These are phyloP conservation scores for Nemotelus nigrinus DNA, from an alignment of 2,888 invertebrate genomes.

Conservation along the genomic window DNA sequence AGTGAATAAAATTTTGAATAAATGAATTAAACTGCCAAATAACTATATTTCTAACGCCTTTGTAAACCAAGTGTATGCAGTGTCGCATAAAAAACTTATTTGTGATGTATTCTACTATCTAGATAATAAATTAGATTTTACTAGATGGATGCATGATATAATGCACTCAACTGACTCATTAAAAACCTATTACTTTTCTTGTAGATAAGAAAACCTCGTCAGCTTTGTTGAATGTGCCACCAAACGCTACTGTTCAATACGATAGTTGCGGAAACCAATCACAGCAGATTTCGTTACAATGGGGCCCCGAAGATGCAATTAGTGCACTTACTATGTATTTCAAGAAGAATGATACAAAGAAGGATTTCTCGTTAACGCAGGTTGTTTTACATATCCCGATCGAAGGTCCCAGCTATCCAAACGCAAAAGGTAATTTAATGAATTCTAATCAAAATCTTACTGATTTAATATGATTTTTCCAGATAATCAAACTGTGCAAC, in stretches of 20 bases:
- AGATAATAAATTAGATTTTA: no score
- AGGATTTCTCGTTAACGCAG: slow-evolving; percentile 57
- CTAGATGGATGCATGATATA: no score
- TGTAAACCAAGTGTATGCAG: no score
- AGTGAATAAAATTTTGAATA: no score
- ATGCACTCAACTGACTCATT: no score
- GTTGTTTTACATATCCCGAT: slow-evolving; percentile 58
- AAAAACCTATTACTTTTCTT: slow-evolving; percentile 48
- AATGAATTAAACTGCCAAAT: no score
- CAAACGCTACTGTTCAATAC: slow-evolving; percentile 59
- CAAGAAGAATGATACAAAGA: slow-evolving; percentile 59
- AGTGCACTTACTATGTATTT: slow-evolving; percentile 64
- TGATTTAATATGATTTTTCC: slow-evolving; percentile 2
- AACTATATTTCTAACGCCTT: no score
- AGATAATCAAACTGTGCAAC: slow-evolving; percentile 63
- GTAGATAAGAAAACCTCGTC: slow-evolving; percentile 57
- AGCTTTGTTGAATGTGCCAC: slow-evolving; percentile 65
- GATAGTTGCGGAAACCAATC: slow-evolving; percentile 65
- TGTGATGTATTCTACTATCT: no score
- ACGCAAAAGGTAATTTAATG: slow-evolving; percentile 58
- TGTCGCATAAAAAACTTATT: no score
- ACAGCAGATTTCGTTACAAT: slow-evolving; percentile 51
- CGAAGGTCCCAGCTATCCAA: slow-evolving; percentile 60
- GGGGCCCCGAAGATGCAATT: slow-evolving; percentile 54
- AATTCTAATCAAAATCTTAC: neutral